Evolutionary conservation across 2,113 vertebrate genomes (phyloP), one percentile per base, ranked within the genome.

Genomic region (Hyaena hyaena): DNA sequence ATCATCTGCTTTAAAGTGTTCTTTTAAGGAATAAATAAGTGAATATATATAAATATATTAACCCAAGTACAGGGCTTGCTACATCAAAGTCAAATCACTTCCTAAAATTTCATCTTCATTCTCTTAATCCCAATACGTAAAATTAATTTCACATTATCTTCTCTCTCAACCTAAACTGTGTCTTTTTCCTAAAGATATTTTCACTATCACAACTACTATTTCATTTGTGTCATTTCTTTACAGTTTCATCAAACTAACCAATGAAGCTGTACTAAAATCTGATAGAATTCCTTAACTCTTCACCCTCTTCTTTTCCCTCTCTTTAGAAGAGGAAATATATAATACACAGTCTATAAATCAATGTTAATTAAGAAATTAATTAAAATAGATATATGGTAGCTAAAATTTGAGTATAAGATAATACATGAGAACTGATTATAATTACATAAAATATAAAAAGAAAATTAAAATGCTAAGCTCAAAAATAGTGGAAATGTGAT

Each of bases 341-440:
- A 88, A 12, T 45, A 90, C 53, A 55, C 11, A 26, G 76, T 19
- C 48, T 63, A 14, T 68, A 50, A 77, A 61, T 84, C 43, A 93
- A 86, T 53, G 76, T 68, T 88, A 88, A 66, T 74, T 81, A 82
- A 96, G 31, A 94, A 91, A 50, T 87, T 81, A 31, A 53, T 74
- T 80, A 73, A 71, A 79, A 58, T 90, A 35, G 74, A 43, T 80
- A 39, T 74, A 82, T 26, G 3, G 8, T 55, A 23, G 39, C 33
- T 73, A 83, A 83, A 84, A 71, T 68, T 63, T 63, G 33, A 84
- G 50, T 55, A n/a, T 50, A 31, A 66, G 48, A 5, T 84, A 90
- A 69, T 84, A 61, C 43, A 58, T 82, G 45, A 74, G 11, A 95
- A 88, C 28, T 58, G 9, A 88, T 48, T 68, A 61, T 90, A 86